phyloP scores from a whole-genome alignment of 2,797 vertebrate genomes.

The Astyanax mexicanus region DNA sequence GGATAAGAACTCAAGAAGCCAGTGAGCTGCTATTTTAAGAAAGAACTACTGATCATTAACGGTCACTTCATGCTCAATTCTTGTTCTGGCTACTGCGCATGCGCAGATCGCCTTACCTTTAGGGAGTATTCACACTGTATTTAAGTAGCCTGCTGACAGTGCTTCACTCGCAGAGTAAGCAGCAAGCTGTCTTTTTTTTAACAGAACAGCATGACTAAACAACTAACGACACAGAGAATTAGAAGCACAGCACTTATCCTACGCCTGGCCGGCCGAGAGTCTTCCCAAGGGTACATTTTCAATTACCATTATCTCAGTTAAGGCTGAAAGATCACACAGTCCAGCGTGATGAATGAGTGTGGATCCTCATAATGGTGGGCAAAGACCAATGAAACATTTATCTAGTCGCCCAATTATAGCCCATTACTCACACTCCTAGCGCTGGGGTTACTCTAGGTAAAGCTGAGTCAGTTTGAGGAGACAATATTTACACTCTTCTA shows the following conservation, averaged over 20 bases:
- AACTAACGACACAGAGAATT: conserved; percentile 50
- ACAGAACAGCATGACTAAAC: too few species aligned
- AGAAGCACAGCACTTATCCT: conserved; percentile 18
- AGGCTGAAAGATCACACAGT: conserved; percentile 39
- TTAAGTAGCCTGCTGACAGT: too few species aligned
- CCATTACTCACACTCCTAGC: background rate
- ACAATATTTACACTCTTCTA: conserved; percentile 5
- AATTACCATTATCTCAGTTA: conserved; percentile 40
- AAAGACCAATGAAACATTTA: conserved; percentile 27
- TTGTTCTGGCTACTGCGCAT: too few species aligned
- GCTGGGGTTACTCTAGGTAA: conserved; percentile 15
- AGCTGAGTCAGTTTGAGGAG: background rate
- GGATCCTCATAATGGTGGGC: conserved; percentile 4
- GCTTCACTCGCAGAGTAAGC: too few species aligned
- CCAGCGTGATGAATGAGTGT: conserved; percentile 38
- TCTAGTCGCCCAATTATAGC: background rate
- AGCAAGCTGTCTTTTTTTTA: too few species aligned
- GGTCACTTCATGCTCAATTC: too few species aligned
- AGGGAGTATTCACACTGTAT: too few species aligned
- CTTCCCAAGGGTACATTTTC: conserved; percentile 37
- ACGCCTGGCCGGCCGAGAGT: conserved; percentile 20
- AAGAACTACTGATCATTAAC: too few species aligned
- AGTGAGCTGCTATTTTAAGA: too few species aligned
- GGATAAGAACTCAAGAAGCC: too few species aligned
- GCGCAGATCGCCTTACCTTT: too few species aligned